Evolutionary conservation across 2,113 vertebrate species (phyloP).

Genomic region (Podarcis muralis): DNA sequence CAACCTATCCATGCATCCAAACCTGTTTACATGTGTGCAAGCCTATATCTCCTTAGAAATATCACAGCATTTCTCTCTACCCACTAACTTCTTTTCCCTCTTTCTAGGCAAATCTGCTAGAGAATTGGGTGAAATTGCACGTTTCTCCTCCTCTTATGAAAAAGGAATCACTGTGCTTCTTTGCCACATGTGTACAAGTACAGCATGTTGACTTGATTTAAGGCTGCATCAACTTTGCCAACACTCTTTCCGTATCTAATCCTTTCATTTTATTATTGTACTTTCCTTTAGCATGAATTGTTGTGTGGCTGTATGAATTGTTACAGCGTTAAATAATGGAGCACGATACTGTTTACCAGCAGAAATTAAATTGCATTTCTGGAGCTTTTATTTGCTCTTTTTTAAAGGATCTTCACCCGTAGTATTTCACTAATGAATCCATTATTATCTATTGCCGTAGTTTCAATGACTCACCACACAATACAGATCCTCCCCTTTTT

Average conservation of each 20-base stretch:
- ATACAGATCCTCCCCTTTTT: constrained; percentile 45
- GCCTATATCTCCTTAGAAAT: neutral
- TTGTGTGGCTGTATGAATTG: neutral
- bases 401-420: constrained; percentile 17
- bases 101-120: neutral
- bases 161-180: neutral
- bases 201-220: neutral
- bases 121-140: neutral
- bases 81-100: neutral
- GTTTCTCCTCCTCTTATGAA: too few relatives aligned
- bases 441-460: constrained; percentile 37
- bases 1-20: neutral
- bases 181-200: constrained; percentile 6
- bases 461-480: constrained; percentile 50
- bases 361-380: constrained; percentile 30
- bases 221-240: neutral
- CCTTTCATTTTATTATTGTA: constrained; percentile 19
- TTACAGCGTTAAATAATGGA: neutral
- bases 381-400: neutral
- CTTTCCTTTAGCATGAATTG: constrained; percentile 2
- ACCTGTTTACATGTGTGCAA: neutral
- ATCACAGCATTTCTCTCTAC: neutral
- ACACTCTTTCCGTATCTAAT: constrained; percentile 2
- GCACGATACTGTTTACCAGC: constrained; percentile 22
- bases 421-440: constrained; percentile 32